Percentiles rank a stretch among this genome's conserved stretches.
phyloP scores from a whole-genome alignment of 1,140 invertebrate species.

The Euschistus heros region DNA sequence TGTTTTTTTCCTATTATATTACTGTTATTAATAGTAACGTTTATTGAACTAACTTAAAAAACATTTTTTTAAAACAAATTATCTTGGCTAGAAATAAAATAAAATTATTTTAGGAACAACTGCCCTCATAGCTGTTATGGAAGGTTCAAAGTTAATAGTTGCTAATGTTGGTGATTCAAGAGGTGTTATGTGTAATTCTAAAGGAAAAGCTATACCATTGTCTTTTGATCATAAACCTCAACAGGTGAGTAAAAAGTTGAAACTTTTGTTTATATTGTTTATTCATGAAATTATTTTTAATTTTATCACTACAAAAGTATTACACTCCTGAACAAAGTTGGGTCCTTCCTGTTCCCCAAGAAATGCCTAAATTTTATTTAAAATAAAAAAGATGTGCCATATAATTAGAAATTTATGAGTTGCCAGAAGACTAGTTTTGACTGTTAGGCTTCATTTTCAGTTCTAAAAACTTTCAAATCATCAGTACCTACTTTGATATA shows the following conservation, averaged over 20 bases:
- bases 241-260: slow-evolving; percentile 48
- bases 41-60: slow-evolving; percentile 17
- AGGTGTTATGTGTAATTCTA: slow-evolving; percentile 85
- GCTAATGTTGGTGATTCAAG: slow-evolving; percentile 94
- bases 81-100: background rate
- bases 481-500: too few relatives aligned
- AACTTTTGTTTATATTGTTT: background rate
- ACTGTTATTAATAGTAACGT: background rate
- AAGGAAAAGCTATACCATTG: slow-evolving; percentile 79
- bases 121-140: slow-evolving; percentile 75
- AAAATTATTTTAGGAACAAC: slow-evolving; percentile 60
- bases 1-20: background rate
- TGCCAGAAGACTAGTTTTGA: too few relatives aligned
- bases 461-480: too few relatives aligned
- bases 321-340: too few relatives aligned
- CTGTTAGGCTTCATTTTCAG: too few relatives aligned
- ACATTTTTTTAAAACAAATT: slow-evolving; percentile 20
- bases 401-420: too few relatives aligned
- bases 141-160: slow-evolving; percentile 71
- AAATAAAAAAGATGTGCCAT: too few relatives aligned
- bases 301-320: too few relatives aligned
- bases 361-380: too few relatives aligned
- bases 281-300: too few relatives aligned
- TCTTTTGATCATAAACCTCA: slow-evolving; percentile 96
- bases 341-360: too few relatives aligned